These are phyloP conservation scores for Nycteola revayana DNA, from an alignment of 2,888 invertebrate genomes.

Conservation along the genomic window DNA sequence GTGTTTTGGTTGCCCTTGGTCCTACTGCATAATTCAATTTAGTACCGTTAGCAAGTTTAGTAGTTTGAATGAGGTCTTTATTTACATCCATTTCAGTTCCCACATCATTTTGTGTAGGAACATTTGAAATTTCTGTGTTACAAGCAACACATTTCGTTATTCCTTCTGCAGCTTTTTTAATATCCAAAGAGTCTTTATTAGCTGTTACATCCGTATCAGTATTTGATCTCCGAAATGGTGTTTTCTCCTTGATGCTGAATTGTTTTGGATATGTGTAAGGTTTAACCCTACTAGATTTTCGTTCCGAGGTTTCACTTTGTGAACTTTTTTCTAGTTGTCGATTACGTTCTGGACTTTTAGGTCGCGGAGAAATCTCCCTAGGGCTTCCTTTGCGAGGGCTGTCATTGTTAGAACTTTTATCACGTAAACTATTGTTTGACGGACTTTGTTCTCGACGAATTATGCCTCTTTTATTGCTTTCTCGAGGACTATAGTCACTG, in stretches of 20 bases:
- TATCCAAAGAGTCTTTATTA: background rate
- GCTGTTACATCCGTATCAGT: constrained; percentile 39
- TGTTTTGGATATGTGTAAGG: constrained; percentile 52
- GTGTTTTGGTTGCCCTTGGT: too few species aligned
- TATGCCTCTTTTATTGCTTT: background rate
- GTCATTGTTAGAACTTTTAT: background rate
- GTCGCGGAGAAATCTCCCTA: too few species aligned
- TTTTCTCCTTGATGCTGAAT: constrained; percentile 32
- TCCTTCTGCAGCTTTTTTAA: background rate
- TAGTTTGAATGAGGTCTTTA: too few species aligned
- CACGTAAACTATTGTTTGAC: background rate
- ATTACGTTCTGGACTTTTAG: background rate
- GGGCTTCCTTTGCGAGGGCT: background rate
- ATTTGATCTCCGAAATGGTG: constrained; percentile 46
- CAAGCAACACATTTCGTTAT: background rate
- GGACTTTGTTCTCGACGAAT: background rate
- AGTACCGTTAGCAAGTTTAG: too few species aligned
- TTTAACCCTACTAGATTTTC: background rate
- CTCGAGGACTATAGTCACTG: background rate
- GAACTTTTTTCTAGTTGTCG: background rate
- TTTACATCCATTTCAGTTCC: background rate
- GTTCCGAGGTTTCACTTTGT: background rate
- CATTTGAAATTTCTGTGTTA: background rate
- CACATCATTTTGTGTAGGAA: background rate
- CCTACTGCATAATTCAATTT: too few species aligned